Base-by-base conservation (phyloP, 2,888 invertebrate genomes). In the Dasypogon diadema region DNA sequence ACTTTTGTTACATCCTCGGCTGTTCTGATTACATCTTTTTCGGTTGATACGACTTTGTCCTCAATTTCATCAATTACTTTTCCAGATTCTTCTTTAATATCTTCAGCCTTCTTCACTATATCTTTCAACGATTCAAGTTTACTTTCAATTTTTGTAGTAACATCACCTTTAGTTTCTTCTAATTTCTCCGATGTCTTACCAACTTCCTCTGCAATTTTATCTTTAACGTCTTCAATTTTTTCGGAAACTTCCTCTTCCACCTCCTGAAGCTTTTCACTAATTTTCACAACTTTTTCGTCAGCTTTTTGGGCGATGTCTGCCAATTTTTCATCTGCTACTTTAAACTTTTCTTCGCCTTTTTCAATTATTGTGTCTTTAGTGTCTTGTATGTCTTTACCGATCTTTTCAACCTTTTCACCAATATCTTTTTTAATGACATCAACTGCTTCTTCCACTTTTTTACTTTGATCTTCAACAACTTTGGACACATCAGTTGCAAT, bases 1-100 rank as follows among this genome's bases (percentile, higher is more conserved):
- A 58, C 37, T 68, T 76, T 73, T 79, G 78, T 70, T 77, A 75
- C 58, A 75, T 75, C 42, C 68, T 75, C 68, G 30, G 26, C 73
- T 3, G 63, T 42, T 34, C 48, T 30, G 42, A 30, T 30, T 30
- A 8, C 8, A 8, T 30, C 30, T 3, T 5, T 8, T 30, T 30
- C 12, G n/a, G 42, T 12, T 42, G 8, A 12, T 12, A 12, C 42
- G 3, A 42, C 42, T 1, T 2, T 14, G 10, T 5, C 22, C 12
- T 54, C 22, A 22, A 42, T 26, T 18, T 75, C 74, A 22, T 42
- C 26, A 22, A 58, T 74, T 65, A 14, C 21, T n/a, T 56, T 18
- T 24, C 6, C 16, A 58, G 34, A 42, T 12, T 42, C 42, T 12
- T 42, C 12, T 12, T 6, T 12, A 0, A 42, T 12, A 12, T 42